phyloP scores from a whole-genome alignment of 2,797 vertebrate species.

The Lophius americanus region DNA sequence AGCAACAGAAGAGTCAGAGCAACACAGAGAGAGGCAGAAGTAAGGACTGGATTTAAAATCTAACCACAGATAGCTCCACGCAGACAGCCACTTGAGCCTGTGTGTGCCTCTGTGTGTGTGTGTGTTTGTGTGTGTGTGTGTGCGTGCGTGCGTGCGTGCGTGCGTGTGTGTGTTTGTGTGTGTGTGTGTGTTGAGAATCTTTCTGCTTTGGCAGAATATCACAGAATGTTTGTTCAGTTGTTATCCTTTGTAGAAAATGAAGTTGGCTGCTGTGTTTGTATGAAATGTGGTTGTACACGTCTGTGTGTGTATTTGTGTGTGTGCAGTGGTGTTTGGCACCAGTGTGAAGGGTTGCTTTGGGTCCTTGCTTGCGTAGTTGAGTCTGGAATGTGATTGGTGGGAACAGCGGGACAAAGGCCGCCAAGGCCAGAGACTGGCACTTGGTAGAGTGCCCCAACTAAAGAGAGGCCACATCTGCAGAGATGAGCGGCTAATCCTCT shows the following conservation, averaged over 20 bases:
- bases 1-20: slow-evolving; percentile 16
- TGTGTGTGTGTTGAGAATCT: slow-evolving; percentile 67
- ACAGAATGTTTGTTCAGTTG: slow-evolving; percentile 81
- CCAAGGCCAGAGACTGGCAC: slow-evolving; percentile 69
- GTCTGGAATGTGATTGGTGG: slow-evolving; percentile 73
- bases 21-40: slow-evolving; percentile 14
- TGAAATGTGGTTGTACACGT: slow-evolving; percentile 48
- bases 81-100: slow-evolving; percentile 30
- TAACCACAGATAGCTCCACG: slow-evolving; percentile 50
- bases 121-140: slow-evolving; percentile 14
- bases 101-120: not conserved
- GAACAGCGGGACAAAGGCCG: slow-evolving; percentile 73
- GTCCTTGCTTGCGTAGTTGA: slow-evolving; percentile 61
- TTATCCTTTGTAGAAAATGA: slow-evolving; percentile 79
- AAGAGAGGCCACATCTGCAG: slow-evolving; percentile 69
- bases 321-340: slow-evolving; percentile 62
- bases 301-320: slow-evolving; percentile 35
- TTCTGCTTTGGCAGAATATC: slow-evolving; percentile 76
- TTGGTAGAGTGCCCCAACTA: slow-evolving; percentile 70
- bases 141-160: slow-evolving; percentile 15
- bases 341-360: slow-evolving; percentile 65
- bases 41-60: slow-evolving; percentile 55
- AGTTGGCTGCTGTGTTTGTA: slow-evolving; percentile 65
- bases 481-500: slow-evolving; percentile 58
- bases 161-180: slow-evolving; percentile 14